phyloP scores from a whole-genome alignment of 2,888 invertebrate species.

The Thalpophila matura region DNA sequence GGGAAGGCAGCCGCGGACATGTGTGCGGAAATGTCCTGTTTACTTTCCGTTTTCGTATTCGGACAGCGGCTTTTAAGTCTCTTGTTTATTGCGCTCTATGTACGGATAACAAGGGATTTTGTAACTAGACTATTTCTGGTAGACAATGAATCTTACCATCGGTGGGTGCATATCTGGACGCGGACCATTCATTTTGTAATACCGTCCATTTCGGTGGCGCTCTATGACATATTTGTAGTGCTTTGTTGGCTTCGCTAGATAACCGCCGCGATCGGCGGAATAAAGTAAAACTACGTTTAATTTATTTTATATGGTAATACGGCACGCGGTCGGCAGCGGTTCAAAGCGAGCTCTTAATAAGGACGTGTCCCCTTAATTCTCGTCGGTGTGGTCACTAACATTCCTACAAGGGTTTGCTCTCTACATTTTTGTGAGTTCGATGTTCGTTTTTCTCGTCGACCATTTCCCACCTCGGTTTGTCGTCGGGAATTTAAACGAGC shows the following conservation, averaged over 20 bases:
- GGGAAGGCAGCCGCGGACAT: constrained; percentile 71
- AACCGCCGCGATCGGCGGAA: constrained; percentile 53
- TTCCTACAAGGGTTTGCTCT: constrained; percentile 88
- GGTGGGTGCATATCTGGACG: constrained; percentile 69
- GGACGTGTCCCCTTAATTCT: constrained; percentile 81
- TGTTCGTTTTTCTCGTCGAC: constrained; percentile 79
- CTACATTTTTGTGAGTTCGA: constrained; percentile 80
- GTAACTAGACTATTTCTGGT: constrained; percentile 80
- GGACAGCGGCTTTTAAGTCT: constrained; percentile 83
- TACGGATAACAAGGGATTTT: constrained; percentile 80
- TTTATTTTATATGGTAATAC: constrained; percentile 82
- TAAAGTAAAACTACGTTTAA: constrained; percentile 69
- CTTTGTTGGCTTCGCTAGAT: constrained; percentile 60
- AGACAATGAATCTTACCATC: constrained; percentile 74
- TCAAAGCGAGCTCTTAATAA: constrained; percentile 83
- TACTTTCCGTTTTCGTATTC: constrained; percentile 82
- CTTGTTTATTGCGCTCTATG: constrained; percentile 76
- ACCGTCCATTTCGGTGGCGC: constrained; percentile 61
- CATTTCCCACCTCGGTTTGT: constrained; percentile 84
- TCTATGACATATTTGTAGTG: constrained; percentile 65
- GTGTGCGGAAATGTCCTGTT: constrained; percentile 85
- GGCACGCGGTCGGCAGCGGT: constrained; percentile 71
- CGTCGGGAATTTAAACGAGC: constrained; percentile 85
- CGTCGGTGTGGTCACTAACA: constrained; percentile 79
- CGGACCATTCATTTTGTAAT: constrained; percentile 70